Conservation (phyloP, 2,888 invertebrate species). For the Trachelus tabidus region DNA sequence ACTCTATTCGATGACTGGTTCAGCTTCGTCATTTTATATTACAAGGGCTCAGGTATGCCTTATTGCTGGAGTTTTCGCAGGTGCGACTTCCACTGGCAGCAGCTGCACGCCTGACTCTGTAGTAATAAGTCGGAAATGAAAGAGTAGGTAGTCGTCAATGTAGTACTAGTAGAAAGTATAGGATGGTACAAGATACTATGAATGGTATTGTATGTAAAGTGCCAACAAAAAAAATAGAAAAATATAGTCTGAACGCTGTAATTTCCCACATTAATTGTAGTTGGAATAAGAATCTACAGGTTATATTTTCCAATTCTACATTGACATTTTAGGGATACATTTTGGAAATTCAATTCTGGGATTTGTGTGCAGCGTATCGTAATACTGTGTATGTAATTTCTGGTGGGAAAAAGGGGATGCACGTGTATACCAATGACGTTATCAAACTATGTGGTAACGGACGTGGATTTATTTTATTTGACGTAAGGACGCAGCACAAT, state of each 20-base stretch:
- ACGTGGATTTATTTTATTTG: background rate
- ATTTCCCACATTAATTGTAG: background rate
- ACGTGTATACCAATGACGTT: background rate
- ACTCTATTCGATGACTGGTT: background rate
- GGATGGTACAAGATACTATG: background rate
- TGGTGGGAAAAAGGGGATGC: background rate
- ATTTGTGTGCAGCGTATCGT: background rate
- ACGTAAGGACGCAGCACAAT: background rate
- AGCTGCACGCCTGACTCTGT: background rate
- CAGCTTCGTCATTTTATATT: background rate
- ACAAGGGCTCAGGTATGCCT: background rate
- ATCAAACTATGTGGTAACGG: background rate
- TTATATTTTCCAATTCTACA: background rate
- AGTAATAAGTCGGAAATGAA: background rate
- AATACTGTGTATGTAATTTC: background rate
- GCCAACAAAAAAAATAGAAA: background rate
- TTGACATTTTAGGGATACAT: background rate
- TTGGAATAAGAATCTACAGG: background rate
- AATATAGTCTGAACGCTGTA: background rate
- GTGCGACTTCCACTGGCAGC: background rate
- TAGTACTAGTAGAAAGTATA: background rate
- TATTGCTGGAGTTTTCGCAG: background rate
- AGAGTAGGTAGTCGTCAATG: background rate
- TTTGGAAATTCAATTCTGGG: background rate
- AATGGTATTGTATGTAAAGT: background rate